Evolutionary conservation across 2,113 vertebrate species (phyloP).

Genomic region (Henicopernis longicauda): DNA sequence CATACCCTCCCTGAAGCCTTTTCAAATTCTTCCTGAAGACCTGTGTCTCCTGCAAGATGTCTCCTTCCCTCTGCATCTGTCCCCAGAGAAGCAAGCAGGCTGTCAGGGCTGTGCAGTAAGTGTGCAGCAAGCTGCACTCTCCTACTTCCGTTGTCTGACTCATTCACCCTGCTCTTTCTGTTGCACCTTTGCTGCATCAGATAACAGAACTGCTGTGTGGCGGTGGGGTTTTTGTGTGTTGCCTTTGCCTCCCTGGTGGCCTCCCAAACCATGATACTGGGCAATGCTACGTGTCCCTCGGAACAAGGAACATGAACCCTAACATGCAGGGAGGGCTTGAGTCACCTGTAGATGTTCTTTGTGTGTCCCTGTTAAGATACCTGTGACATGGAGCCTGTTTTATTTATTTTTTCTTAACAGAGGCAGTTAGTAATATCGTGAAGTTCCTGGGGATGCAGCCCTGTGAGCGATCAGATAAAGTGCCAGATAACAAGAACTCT

Average conservation of each 20-base stretch:
- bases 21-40: neutral
- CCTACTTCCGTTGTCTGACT: neutral
- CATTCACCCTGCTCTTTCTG: neutral
- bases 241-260: neutral
- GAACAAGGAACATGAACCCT: neutral
- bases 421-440: conserved; percentile 81
- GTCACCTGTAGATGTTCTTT: neutral
- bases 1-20: neutral
- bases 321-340: neutral
- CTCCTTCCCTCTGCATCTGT: neutral
- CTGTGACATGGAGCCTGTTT: neutral
- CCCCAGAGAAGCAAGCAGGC: neutral
- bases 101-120: neutral
- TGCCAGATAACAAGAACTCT: conserved; percentile 81
- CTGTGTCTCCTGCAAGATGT: neutral
- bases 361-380: neutral
- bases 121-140: neutral
- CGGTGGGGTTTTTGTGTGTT: neutral
- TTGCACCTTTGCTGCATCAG: neutral
- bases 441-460: conserved; percentile 83
- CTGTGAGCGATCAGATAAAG: conserved; percentile 81
- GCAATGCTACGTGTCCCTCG: neutral
- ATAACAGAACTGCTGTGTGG: neutral
- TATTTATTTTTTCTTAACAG: conserved; percentile 50
- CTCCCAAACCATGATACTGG: neutral